Conservation (phyloP, 2,888 invertebrate species). For the Anticlea derivata region DNA sequence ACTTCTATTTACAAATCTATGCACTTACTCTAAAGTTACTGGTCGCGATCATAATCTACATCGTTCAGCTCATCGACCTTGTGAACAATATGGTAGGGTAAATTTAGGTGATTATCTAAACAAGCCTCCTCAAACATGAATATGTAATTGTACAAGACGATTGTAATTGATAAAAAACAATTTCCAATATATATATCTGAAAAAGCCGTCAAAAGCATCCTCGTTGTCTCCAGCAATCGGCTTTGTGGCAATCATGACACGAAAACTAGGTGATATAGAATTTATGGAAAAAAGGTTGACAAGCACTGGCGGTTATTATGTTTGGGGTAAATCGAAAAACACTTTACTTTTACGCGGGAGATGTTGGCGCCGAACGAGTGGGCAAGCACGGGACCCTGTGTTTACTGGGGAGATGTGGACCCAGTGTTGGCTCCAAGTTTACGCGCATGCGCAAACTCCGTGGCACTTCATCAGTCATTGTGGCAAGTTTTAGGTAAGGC, state of each 20-base stretch:
- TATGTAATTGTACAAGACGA: neutral
- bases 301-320: constrained; percentile 10
- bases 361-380: constrained; percentile 9
- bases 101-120: neutral
- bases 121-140: neutral
- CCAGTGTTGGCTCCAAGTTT: neutral
- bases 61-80: neutral
- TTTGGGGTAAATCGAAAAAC: neutral
- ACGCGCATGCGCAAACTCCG: constrained; percentile 21
- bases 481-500: too few species aligned
- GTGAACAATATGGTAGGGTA: neutral
- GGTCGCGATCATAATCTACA: neutral
- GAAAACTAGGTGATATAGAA: neutral
- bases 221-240: neutral
- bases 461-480: neutral
- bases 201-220: neutral
- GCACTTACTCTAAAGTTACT: constrained; percentile 6
- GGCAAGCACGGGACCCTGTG: neutral
- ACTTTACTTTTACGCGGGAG: constrained; percentile 19
- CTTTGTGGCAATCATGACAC: constrained; percentile 2
- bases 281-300: neutral
- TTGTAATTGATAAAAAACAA: neutral
- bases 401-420: constrained; percentile 2
- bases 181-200: constrained; percentile 1
- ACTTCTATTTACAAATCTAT: neutral